phyloP scores from a whole-genome alignment of 1,140 invertebrate species.

The Drosophila ogumai region DNA sequence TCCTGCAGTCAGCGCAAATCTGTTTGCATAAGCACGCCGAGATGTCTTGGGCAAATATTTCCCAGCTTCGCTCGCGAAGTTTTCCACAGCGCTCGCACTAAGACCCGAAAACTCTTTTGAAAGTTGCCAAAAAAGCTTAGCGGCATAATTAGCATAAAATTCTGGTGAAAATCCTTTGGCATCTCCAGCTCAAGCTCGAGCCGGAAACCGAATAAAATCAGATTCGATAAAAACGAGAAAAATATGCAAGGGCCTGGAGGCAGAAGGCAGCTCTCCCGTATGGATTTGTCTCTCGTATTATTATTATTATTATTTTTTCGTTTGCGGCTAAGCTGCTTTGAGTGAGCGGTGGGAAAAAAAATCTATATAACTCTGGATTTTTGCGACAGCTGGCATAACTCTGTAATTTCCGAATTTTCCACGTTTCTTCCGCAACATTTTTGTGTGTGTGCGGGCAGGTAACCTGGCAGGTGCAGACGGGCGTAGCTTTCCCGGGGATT shows the following conservation, averaged over 20 bases:
- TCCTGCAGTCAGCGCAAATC: constrained; percentile 62
- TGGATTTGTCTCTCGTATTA: constrained; percentile 31
- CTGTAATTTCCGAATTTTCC: constrained; percentile 73
- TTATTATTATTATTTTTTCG: constrained; percentile 19
- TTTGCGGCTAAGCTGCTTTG: constrained; percentile 33
- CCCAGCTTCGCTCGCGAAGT: constrained; percentile 38
- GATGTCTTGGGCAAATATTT: constrained; percentile 56
- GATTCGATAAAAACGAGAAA: constrained; percentile 45
- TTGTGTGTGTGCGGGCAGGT: constrained; percentile 28
- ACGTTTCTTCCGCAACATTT: constrained; percentile 40
- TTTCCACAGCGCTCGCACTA: constrained; percentile 41
- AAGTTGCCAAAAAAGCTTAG: constrained; percentile 70
- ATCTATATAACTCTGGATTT: constrained; percentile 35
- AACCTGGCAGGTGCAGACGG: constrained; percentile 70
- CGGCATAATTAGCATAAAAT: constrained; percentile 77
- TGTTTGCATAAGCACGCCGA: constrained; percentile 51
- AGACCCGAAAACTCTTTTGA: constrained; percentile 67
- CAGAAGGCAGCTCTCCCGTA: constrained; percentile 5
- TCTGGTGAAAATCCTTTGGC: constrained; percentile 62
- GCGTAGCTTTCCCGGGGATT: constrained; percentile 66
- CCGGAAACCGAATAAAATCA: constrained; percentile 45
- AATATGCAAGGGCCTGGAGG: constrained; percentile 8
- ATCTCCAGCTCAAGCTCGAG: constrained; percentile 14
- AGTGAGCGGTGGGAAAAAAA: constrained; percentile 7
- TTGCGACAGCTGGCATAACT: constrained; percentile 76